phyloP scores from a whole-genome alignment of 2,797 vertebrate genomes.

The Anguilla obscura region DNA sequence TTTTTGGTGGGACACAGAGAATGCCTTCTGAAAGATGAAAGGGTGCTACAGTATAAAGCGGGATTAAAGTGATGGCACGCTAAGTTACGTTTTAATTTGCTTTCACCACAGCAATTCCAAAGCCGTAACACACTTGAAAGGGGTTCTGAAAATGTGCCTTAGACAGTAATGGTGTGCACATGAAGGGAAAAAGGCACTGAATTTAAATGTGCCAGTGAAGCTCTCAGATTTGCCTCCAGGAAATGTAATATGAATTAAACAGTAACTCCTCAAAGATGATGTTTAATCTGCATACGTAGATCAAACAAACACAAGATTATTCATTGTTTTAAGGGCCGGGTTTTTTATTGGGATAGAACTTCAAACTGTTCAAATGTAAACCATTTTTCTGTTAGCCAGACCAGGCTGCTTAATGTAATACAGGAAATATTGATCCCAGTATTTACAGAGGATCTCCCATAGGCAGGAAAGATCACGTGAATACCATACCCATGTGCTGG shows the following conservation, averaged over 20 bases:
- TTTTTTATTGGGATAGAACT: conserved; percentile 86
- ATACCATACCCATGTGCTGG: conserved; percentile 27
- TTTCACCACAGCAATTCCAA: conserved; percentile 44
- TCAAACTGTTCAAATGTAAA: conserved; percentile 83
- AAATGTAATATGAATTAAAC: conserved; percentile 84
- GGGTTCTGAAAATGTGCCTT: conserved; percentile 66
- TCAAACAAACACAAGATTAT: conserved; percentile 85
- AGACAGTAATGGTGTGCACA: conserved; percentile 67
- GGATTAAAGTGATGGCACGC: conserved; percentile 43
- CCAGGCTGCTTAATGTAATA: not conserved
- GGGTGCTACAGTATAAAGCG: conserved; percentile 37
- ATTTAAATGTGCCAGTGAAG: conserved; percentile 65
- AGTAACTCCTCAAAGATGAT: conserved; percentile 88
- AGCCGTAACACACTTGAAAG: conserved; percentile 44
- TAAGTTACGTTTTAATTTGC: conserved; percentile 32
- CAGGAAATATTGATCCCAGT: not conserved
- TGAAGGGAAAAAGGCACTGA: conserved; percentile 54
- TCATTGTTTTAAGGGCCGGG: conserved; percentile 84
- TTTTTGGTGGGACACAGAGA: conserved; percentile 43
- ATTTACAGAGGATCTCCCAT: conserved; percentile 22
- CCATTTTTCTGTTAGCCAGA: conserved; percentile 65
- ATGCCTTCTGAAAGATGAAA: conserved; percentile 41
- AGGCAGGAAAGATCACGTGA: conserved; percentile 12
- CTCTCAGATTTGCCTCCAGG: conserved; percentile 78
- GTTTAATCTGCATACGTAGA: conserved; percentile 90